These are phyloP conservation scores for Malthinus seriepunctatus DNA, from an alignment of 2,888 invertebrate genomes.

Conservation along the genomic window DNA sequence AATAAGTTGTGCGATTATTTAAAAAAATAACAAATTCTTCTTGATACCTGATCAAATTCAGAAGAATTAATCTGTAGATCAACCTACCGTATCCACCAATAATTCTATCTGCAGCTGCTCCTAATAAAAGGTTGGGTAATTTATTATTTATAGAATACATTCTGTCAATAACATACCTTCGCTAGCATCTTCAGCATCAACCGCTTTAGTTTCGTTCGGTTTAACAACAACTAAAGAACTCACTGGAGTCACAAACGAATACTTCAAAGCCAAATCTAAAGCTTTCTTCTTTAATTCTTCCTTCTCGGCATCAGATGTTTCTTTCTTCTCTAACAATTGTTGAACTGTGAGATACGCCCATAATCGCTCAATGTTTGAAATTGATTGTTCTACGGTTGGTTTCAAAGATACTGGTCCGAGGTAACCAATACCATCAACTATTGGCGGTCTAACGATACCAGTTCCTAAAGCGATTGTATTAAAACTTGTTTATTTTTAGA, in stretches of 20 bases:
- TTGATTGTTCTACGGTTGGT: conserved; percentile 9
- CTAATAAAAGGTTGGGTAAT: too few species aligned
- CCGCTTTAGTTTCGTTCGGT: conserved; percentile 60
- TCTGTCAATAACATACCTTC: conserved; percentile 35
- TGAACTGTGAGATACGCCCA: conserved; percentile 72
- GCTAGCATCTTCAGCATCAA: conserved; percentile 54
- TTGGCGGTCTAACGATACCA: neutral
- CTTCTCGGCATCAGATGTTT: conserved; percentile 37
- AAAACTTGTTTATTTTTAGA: neutral
- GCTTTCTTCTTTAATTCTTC: conserved; percentile 57
- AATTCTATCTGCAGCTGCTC: too few species aligned
- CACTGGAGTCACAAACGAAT: conserved; percentile 68
- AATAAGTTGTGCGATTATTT: too few species aligned
- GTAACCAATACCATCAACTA: neutral
- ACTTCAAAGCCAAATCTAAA: conserved; percentile 62
- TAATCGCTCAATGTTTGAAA: conserved; percentile 55
- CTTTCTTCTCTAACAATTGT: conserved; percentile 61
- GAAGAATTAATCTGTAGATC: too few species aligned
- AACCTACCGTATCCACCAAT: too few species aligned
- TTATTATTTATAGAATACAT: too few species aligned
- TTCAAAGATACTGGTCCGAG: conserved; percentile 2
- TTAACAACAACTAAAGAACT: conserved; percentile 70
- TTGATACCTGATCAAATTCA: too few species aligned
- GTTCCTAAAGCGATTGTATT: neutral
- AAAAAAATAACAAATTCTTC: too few species aligned